A percentile compares a stretch with the other conserved stretches of the same genome.
Evolutionary conservation across 1,140 invertebrate genomes (phyloP).

Genomic region (Drosophila eugracilis): DNA sequence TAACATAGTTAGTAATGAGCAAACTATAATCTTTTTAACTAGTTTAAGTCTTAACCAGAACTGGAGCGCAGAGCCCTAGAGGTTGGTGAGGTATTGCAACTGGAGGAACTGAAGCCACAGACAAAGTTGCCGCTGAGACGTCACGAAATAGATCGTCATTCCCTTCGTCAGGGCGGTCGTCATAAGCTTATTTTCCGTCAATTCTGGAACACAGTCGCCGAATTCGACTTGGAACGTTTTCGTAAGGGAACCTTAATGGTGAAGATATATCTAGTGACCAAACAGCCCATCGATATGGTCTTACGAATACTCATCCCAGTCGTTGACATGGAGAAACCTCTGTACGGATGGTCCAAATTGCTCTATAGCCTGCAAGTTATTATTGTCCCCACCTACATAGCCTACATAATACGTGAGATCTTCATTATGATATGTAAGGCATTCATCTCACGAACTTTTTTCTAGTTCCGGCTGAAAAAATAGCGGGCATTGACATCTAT

Average conservation of each 20-base stretch:
- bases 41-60: neutral
- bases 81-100: neutral
- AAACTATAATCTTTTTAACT: neutral
- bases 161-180: neutral
- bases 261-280: constrained; percentile 1
- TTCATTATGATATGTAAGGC: neutral
- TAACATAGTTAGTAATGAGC: accelerated
- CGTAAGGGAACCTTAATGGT: neutral
- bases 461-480: neutral
- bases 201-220: constrained; percentile 21
- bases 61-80: neutral
- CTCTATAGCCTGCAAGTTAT: constrained; percentile 22
- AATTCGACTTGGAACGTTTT: constrained; percentile 9
- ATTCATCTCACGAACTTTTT: neutral
- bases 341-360: constrained; percentile 39
- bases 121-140: neutral
- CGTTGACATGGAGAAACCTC: constrained; percentile 26
- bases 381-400: constrained; percentile 6
- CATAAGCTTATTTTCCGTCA: constrained; percentile 10
- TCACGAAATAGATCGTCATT: neutral
- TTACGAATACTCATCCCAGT: constrained; percentile 26
- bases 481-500: constrained; percentile 2
- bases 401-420: constrained; percentile 14
- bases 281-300: constrained; percentile 17
- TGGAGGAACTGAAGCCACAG: neutral